Evolutionary conservation across 2,888 invertebrate species (phyloP).

Genomic region (Zonitis immaculata): DNA sequence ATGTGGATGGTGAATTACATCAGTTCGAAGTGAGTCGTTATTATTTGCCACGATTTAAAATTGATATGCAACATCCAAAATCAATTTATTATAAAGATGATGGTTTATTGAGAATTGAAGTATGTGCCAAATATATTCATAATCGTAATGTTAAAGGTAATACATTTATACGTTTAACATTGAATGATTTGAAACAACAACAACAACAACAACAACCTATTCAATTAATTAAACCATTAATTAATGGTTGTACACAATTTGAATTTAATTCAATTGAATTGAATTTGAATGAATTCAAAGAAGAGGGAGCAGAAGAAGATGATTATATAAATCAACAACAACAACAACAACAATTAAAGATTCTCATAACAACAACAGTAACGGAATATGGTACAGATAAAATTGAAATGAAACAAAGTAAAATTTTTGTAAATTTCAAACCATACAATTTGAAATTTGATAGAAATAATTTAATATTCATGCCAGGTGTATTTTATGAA

Average conservation of each 20-base stretch:
- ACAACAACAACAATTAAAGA: conserved; percentile 16
- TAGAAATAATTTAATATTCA: conserved; percentile 57
- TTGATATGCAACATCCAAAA: conserved; percentile 52
- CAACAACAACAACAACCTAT: conserved; percentile 5
- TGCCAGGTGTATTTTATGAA: conserved; percentile 67
- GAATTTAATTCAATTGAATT: conserved; percentile 32
- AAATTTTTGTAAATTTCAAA: conserved; percentile 55
- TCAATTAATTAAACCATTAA: conserved; percentile 16
- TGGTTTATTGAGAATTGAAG: conserved; percentile 48
- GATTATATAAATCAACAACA: conserved; percentile 15
- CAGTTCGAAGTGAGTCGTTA: conserved; percentile 54
- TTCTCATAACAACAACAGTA: conserved; percentile 47
- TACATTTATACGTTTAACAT: conserved; percentile 45
- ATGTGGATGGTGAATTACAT: conserved; percentile 45
- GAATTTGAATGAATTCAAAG: conserved; percentile 20
- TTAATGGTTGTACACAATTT: conserved; percentile 41
- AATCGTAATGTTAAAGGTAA: conserved; percentile 58
- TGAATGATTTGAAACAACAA: conserved; percentile 25
- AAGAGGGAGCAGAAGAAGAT: no score
- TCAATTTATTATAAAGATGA: conserved; percentile 50
- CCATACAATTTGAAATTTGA: conserved; percentile 56
- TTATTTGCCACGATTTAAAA: conserved; percentile 57
- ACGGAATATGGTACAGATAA: conserved; percentile 62
- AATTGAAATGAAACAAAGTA: conserved; percentile 58
- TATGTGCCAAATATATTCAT: conserved; percentile 59